Conservation (phyloP, 2,113 vertebrate species). For the Ictalurus furcatus region DNA sequence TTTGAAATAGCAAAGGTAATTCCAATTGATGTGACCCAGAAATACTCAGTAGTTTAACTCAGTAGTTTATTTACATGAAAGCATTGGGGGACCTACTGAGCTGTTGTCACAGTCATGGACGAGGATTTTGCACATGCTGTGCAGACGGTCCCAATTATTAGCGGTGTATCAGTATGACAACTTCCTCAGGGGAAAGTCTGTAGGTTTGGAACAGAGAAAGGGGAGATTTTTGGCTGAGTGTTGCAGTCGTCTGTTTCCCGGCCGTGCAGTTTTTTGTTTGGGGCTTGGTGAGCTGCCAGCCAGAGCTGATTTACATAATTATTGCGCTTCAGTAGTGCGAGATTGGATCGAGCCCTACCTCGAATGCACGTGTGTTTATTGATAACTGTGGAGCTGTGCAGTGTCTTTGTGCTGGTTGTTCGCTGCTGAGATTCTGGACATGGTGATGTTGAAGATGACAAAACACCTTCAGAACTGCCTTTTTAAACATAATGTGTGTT, state of each 20-base stretch:
- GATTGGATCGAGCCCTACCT: background rate
- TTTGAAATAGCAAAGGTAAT: background rate
- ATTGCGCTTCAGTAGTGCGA: slow-evolving; percentile 9
- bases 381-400: background rate
- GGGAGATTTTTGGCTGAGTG: slow-evolving; percentile 8
- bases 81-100: background rate
- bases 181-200: background rate
- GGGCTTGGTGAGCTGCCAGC: slow-evolving; percentile 15
- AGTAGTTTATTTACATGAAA: background rate
- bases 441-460: too few relatives aligned
- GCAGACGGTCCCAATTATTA: slow-evolving; percentile 14
- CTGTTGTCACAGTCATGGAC: background rate
- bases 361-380: background rate
- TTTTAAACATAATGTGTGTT: background rate
- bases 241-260: background rate
- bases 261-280: background rate
- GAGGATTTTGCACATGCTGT: background rate
- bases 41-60: background rate
- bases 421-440: background rate
- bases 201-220: background rate
- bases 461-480: background rate
- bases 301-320: slow-evolving; percentile 11
- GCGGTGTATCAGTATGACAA: background rate
- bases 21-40: background rate
- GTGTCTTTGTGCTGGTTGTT: background rate